Evolutionary conservation across 2,888 invertebrate genomes (phyloP), one percentile per base, ranked within the genome.

Genomic region (Elysia crispata): DNA sequence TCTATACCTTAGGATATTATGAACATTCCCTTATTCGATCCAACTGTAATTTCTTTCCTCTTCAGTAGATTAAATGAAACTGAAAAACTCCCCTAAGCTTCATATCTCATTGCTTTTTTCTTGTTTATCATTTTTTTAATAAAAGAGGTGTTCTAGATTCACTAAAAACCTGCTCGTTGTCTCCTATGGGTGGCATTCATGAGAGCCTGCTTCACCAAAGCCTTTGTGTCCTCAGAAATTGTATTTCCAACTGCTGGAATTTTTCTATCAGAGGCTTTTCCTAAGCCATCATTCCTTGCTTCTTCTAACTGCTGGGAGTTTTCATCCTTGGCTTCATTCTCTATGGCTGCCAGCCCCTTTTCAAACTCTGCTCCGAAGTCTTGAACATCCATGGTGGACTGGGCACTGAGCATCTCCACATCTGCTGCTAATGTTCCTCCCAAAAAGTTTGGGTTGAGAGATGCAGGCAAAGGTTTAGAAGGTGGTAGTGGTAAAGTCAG

Each of bases 361-460:
- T 41, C 41, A 41, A 41, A 11, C 41, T 41, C 41, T 11, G 41
- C 41, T 41, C 41, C 41, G 11, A 41, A 41, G 41, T 41, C 41
- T 41, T 84, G 82, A 11, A 85, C 85, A n/a, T 85, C 86, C 64
- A 82, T 77, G 0, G 78, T 82, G 18, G 86, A 86, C 82, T 88
- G 88, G 0, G 91, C 91, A 84, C 91, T 91, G 11, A 89, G 83
- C 91, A 91, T 91, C 82, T 90, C 90, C 33, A 91, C 84, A 80
- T 91, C 91, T 23, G 73, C 69, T 8, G 83, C 69, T 8, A 30
- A 5, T 15, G 23, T n/a, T 23, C 60, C 75, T 77, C 30, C 83
- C 81, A 77, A 64, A 23, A 64, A 74, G 67, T 67, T 57, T 25
- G 72, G 67, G 28, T 86, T 83, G 15, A 87, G 82, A 20, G 83